Conservation (phyloP, 2,113 vertebrate species). For the Thamnophis sirtalis region DNA sequence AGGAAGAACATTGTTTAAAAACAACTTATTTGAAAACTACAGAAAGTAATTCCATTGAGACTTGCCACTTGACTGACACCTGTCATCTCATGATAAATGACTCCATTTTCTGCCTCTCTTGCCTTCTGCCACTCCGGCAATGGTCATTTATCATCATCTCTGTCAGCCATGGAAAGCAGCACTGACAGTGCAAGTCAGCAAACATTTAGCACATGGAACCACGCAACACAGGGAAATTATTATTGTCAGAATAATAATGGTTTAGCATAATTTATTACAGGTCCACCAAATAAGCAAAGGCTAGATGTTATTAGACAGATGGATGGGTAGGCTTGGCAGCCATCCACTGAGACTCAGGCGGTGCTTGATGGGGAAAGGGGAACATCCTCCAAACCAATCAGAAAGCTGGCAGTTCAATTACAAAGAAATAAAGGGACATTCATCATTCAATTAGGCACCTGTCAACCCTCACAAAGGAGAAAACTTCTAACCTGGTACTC, state of each 20-base stretch:
- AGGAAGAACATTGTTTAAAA: conserved; percentile 92
- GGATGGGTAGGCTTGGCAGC: conserved; percentile 99
- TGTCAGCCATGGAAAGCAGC: conserved; percentile 97
- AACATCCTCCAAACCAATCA: conserved; percentile 98
- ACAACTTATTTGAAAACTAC: conserved; percentile 98
- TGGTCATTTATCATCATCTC: conserved; percentile 99
- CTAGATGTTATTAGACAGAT: conserved; percentile 99
- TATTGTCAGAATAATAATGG: conserved; percentile 99
- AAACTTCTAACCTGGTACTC: conserved; percentile 99
- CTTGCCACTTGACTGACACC: conserved; percentile 97
- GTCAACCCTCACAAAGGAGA: conserved; percentile 99
- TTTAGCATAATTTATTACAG: conserved; percentile 99
- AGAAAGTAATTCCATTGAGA: conserved; percentile 93
- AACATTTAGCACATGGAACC: conserved; percentile 99
- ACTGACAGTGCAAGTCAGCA: conserved; percentile 99
- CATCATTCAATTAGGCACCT: conserved; percentile 99
- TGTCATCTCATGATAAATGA: conserved; percentile 99
- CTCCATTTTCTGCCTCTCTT: conserved; percentile 99
- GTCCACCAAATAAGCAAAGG: conserved; percentile 99
- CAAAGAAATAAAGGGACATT: conserved; percentile 99
- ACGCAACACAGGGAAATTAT: conserved; percentile 99
- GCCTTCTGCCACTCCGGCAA: conserved; percentile 97
- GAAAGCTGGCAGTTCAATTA: conserved; percentile 99
- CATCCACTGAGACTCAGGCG: conserved; percentile 95
- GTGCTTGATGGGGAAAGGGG: conserved; percentile 85